Evolutionary conservation across 30 jellyfish, hydroid and myxozoan species (phyloP).

Genomic region (Phacellophora camtschatica): DNA sequence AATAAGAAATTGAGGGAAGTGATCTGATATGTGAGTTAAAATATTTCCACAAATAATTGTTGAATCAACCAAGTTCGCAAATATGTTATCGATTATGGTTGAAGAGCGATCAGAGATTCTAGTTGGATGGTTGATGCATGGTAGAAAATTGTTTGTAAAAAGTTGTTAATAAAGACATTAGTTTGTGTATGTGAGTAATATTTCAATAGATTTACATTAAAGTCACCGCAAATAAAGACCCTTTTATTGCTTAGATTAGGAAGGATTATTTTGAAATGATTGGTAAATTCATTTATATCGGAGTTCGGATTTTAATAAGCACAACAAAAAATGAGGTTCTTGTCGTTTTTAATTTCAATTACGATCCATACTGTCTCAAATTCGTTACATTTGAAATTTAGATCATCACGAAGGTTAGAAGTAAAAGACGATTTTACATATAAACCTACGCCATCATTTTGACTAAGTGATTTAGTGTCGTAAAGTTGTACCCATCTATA

Average conservation of each 20-base stretch:
- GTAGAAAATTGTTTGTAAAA: neutral
- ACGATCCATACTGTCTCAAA: slow-evolving; percentile 19
- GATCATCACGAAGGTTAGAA: neutral
- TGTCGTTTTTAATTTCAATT: neutral
- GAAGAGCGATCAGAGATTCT: too few species aligned
- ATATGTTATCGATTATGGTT: slow-evolving; percentile 17
- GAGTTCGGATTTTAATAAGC: neutral
- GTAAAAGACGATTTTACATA: neutral
- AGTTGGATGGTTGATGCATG: too few species aligned
- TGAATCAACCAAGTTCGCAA: neutral
- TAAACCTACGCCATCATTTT: slow-evolving; percentile 20
- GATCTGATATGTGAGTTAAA: slow-evolving; percentile 1
- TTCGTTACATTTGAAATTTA: neutral
- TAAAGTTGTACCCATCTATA: too few species aligned
- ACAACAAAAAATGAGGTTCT: neutral
- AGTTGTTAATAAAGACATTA: neutral
- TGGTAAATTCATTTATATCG: neutral
- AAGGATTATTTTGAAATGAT: neutral
- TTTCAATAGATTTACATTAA: neutral
- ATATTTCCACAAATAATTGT: neutral
- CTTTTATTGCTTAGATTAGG: neutral
- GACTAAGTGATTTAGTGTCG: neutral
- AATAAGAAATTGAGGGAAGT: slow-evolving; percentile 20
- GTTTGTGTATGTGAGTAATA: slow-evolving; percentile 3
- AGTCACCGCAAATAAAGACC: neutral